These are phyloP conservation scores for Halichoeres trimaculatus DNA, from an alignment of 2,113 vertebrate genomes.

Conservation along the genomic window DNA sequence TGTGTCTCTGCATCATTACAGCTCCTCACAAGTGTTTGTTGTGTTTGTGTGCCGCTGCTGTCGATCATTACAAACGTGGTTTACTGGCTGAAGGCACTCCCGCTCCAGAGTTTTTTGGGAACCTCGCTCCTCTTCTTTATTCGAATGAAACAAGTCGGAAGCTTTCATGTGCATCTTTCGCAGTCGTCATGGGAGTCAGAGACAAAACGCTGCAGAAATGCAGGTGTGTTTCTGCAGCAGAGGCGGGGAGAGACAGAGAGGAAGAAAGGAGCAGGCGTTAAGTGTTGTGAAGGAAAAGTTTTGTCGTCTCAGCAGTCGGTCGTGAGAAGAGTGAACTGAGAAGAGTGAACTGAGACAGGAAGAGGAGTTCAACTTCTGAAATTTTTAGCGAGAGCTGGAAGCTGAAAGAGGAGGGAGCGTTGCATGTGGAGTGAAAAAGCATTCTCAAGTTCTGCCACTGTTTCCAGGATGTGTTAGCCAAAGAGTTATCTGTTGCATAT, in stretches of 20 bases:
- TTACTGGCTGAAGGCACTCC: constrained; percentile 18
- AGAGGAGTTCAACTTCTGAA: constrained; percentile 43
- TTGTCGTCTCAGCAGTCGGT: constrained; percentile 63
- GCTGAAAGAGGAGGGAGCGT: constrained; percentile 21
- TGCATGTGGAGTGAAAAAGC: constrained; percentile 9
- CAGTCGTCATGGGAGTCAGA: constrained; percentile 45
- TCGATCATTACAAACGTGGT: constrained; percentile 12
- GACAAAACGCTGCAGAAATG: constrained; percentile 41
- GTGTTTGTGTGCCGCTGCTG: constrained; percentile 18
- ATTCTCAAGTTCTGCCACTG: constrained; percentile 2
- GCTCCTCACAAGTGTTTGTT: constrained; percentile 22
- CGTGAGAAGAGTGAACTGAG: constrained; percentile 41
- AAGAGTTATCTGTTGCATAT: constrained; percentile 42
- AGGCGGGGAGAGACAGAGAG: no score
- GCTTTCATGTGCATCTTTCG: constrained; percentile 39
- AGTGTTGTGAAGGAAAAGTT: constrained; percentile 37
- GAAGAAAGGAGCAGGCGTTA: neutral
- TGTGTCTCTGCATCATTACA: constrained; percentile 22
- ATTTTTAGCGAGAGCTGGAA: constrained; percentile 32
- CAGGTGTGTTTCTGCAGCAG: constrained; percentile 3
- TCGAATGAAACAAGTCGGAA: constrained; percentile 2
- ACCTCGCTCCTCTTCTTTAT: constrained; percentile 6
- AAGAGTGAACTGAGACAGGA: constrained; percentile 32
- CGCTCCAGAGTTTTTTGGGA: constrained; percentile 9
- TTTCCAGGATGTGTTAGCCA: constrained; percentile 7